phyloP scores from a whole-genome alignment of 2,113 vertebrate genomes.

The Struthidea cinerea region DNA sequence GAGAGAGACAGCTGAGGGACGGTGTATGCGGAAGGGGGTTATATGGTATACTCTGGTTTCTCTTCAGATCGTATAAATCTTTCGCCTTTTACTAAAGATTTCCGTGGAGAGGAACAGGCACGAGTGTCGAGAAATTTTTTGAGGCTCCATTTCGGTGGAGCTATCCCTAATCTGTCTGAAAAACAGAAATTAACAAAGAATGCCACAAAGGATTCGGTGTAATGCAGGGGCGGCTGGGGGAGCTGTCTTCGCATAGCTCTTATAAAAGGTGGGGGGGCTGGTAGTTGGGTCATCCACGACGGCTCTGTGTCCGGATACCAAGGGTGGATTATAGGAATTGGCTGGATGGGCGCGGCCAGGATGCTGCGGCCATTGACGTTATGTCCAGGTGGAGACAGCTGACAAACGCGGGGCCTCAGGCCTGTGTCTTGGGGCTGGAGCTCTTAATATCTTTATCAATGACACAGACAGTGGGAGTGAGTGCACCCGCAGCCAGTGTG shows the following conservation, averaged over 20 bases:
- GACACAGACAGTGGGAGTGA: neutral
- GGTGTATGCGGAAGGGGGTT: rapidly evolving
- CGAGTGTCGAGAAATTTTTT: neutral
- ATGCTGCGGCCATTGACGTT: rapidly evolving
- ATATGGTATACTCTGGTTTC: neutral
- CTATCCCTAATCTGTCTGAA: rapidly evolving
- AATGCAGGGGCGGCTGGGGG: no score
- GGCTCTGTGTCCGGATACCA: rapidly evolving
- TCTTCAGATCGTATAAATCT: slow-evolving; percentile 42
- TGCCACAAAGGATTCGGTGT: no score
- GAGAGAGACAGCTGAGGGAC: rapidly evolving
- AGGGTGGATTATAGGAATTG: rapidly evolving
- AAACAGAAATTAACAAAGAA: neutral
- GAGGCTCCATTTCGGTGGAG: neutral
- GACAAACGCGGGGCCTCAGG: neutral
- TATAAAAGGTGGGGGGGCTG: rapidly evolving
- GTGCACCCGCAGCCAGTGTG: neutral
- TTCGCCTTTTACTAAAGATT: slow-evolving; percentile 62
- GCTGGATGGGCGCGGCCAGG: rapidly evolving
- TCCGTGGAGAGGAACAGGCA: slow-evolving; percentile 27
- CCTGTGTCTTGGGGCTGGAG: no score
- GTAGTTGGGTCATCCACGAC: rapidly evolving
- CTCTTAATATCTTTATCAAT: neutral
- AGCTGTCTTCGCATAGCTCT: no score
- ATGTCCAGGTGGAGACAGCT: no score